Evolutionary conservation across 2,888 invertebrate genomes (phyloP).

Genomic region (Lasioglossum lativentre): DNA sequence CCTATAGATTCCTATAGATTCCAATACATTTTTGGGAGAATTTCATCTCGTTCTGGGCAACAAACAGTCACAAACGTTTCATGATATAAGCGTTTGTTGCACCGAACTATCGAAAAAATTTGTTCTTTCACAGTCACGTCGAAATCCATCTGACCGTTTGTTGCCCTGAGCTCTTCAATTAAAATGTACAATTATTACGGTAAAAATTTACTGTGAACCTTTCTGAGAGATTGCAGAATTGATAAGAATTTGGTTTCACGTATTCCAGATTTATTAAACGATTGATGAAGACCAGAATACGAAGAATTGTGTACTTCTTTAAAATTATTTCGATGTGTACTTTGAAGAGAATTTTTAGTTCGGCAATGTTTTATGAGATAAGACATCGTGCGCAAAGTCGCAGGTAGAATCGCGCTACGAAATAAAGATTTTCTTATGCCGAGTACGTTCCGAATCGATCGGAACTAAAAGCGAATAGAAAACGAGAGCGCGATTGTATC

Average conservation of each 20-base stretch:
- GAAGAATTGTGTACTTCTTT: neutral
- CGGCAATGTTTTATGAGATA: neutral
- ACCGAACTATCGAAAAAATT: no score
- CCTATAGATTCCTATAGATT: no score
- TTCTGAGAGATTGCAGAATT: neutral
- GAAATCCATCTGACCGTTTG: no score
- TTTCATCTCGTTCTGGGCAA: no score
- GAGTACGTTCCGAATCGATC: neutral
- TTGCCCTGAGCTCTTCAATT: no score
- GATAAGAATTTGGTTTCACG: neutral
- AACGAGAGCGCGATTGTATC: conserved; percentile 22
- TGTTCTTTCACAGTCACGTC: no score
- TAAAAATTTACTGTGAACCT: neutral
- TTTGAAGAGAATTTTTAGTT: neutral
- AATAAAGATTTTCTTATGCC: neutral
- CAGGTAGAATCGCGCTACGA: neutral
- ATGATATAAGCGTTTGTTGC: no score
- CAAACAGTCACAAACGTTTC: no score
- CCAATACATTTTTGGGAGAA: no score
- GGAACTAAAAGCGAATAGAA: conserved; percentile 40
- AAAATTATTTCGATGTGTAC: neutral
- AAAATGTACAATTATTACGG: neutral
- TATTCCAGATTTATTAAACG: no score
- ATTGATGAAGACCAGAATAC: neutral
- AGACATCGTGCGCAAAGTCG: neutral